phyloP scores from a whole-genome alignment of 2,888 invertebrate species.

The Drosophila tanythrix region DNA sequence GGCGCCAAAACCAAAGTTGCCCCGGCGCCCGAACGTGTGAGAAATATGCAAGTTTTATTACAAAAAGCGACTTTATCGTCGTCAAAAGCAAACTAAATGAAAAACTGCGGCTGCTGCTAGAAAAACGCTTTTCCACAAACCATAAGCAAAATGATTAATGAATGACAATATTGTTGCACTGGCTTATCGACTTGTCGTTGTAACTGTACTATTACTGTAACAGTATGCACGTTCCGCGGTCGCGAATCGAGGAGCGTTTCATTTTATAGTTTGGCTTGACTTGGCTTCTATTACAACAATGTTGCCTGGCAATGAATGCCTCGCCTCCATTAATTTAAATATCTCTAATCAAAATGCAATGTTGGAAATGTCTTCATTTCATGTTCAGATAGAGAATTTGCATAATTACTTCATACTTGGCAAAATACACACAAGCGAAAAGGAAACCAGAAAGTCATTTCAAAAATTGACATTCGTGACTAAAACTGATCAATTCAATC shows the following conservation, averaged over 20 bases:
- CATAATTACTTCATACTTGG: not conserved
- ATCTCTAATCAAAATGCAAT: not conserved
- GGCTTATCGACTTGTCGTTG: constrained; percentile 13
- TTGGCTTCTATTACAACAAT: not conserved
- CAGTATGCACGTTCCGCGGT: constrained; percentile 13
- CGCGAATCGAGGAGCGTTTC: not conserved
- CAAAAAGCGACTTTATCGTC: constrained; percentile 16
- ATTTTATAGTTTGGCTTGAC: not conserved
- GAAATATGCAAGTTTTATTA: constrained; percentile 52
- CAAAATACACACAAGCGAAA: not conserved
- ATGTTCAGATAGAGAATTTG: not conserved
- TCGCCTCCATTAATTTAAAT: not conserved
- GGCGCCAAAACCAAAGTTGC: constrained; percentile 73
- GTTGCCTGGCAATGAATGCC: not conserved
- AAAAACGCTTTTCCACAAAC: constrained; percentile 54
- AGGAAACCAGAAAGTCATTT: not conserved
- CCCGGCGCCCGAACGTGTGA: constrained; percentile 62
- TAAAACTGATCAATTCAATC: not conserved
- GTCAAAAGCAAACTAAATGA: constrained; percentile 10
- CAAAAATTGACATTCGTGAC: not conserved
- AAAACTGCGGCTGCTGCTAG: constrained; percentile 23
- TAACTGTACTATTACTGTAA: constrained; percentile 46
- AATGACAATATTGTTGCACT: constrained; percentile 49
- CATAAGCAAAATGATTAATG: constrained; percentile 54
- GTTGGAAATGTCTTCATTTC: not conserved